phyloP scores from a whole-genome alignment of 2,888 invertebrate genomes.

The Copidosoma aretas region DNA sequence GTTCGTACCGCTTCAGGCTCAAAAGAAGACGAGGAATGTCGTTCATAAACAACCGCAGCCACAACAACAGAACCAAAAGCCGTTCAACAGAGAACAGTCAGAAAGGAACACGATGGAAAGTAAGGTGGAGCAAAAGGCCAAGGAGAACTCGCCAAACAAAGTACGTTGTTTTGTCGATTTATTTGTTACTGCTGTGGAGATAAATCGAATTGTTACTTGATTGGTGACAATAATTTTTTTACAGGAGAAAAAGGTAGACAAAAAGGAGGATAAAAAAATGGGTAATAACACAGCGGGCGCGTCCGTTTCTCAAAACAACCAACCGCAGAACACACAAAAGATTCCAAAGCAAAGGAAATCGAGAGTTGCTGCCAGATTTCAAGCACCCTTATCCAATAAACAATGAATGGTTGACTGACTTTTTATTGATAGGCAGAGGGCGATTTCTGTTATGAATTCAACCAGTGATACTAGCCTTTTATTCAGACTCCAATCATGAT shows the following conservation, averaged over 20 bases:
- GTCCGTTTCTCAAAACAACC: slow-evolving; percentile 37
- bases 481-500: neutral
- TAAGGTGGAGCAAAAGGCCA: slow-evolving; percentile 24
- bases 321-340: slow-evolving; percentile 46
- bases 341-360: slow-evolving; percentile 54
- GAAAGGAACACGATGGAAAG: slow-evolving; percentile 30
- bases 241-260: slow-evolving; percentile 41
- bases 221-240: neutral
- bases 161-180: no score
- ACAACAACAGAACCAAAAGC: neutral
- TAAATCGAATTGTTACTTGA: no score
- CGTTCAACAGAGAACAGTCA: slow-evolving; percentile 4
- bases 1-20: slow-evolving; percentile 67
- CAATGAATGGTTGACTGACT: slow-evolving; percentile 41
- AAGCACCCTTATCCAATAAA: slow-evolving; percentile 47
- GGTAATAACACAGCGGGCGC: slow-evolving; percentile 22
- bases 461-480: neutral
- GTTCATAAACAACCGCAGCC: slow-evolving; percentile 14
- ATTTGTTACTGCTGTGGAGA: no score
- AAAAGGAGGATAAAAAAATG: slow-evolving; percentile 35
- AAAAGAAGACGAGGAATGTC: slow-evolving; percentile 60
- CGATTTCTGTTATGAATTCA: neutral
- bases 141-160: slow-evolving; percentile 19
- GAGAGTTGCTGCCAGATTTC: slow-evolving; percentile 61
- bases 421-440: neutral